phyloP scores from a whole-genome alignment of 92 coral and sea anemone species.

The Bergia sp. region DNA sequence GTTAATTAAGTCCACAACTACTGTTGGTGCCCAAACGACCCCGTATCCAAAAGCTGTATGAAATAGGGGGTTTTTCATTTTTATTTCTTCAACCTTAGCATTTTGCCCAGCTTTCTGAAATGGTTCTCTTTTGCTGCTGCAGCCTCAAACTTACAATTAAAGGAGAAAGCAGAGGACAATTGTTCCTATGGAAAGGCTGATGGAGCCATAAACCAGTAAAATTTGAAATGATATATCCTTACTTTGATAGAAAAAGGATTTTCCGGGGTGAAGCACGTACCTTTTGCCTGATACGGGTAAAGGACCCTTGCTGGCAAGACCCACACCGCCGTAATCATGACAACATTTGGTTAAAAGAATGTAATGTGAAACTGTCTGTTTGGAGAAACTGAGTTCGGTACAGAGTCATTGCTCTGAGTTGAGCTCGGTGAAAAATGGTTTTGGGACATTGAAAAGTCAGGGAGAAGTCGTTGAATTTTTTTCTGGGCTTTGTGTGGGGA shows the following conservation, averaged over 20 bases:
- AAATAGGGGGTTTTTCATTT: conserved; percentile 56
- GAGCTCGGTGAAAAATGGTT: too few species aligned
- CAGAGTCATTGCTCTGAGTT: too few species aligned
- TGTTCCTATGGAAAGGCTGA: conserved; percentile 53
- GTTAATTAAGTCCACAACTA: conserved; percentile 57
- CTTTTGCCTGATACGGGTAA: conserved; percentile 43
- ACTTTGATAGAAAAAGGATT: conserved; percentile 59
- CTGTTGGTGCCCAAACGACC: conserved; percentile 56
- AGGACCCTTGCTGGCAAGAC: conserved; percentile 38
- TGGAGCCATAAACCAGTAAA: conserved; percentile 50
- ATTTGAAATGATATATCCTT: conserved; percentile 46
- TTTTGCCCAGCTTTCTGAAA: neutral
- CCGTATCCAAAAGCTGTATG: conserved; percentile 59
- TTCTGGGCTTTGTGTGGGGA: too few species aligned
- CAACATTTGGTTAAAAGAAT: conserved; percentile 45
- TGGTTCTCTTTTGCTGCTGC: conserved; percentile 46
- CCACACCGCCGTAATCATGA: conserved; percentile 51
- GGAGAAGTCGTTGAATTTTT: too few species aligned
- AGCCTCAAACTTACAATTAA: conserved; percentile 45
- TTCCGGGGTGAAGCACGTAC: conserved; percentile 55
- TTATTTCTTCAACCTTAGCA: conserved; percentile 46
- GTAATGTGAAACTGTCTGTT: neutral
- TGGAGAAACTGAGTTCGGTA: too few species aligned
- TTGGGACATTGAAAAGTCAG: too few species aligned
- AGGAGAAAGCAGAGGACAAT: conserved; percentile 51